Conservation (phyloP, 2,113 vertebrate genomes). For the Condylura cristata region DNA sequence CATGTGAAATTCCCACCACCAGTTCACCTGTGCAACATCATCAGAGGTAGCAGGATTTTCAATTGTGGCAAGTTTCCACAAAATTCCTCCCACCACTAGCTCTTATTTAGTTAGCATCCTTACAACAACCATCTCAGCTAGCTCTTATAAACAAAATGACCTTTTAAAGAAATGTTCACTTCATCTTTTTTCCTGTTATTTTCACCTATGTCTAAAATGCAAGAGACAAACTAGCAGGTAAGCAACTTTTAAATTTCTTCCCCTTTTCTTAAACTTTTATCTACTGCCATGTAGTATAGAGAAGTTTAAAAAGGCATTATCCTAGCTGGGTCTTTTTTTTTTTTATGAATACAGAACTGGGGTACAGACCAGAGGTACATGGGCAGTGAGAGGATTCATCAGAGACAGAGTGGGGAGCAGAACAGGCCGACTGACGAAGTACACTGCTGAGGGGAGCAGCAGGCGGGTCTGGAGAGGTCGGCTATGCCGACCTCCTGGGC, state of each 20-base stretch:
- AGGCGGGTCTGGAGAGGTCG: too few species aligned
- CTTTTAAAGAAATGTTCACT: constrained; percentile 28
- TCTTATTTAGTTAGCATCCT: not conserved
- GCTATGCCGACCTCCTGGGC: too few species aligned
- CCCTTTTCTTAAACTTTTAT: constrained; percentile 35
- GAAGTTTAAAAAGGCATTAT: not conserved
- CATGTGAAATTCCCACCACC: too few species aligned
- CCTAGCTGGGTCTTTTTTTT: not conserved
- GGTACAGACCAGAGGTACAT: too few species aligned
- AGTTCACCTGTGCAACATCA: too few species aligned
- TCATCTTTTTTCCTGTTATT: not conserved
- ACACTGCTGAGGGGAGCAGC: too few species aligned
- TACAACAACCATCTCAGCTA: not conserved
- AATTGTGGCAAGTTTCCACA: not conserved
- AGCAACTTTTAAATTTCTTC: constrained; percentile 25
- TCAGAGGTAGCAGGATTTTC: not conserved
- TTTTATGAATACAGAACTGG: too few species aligned
- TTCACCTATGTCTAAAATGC: constrained; percentile 1
- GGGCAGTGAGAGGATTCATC: too few species aligned
- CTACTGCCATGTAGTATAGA: not conserved
- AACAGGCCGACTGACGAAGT: too few species aligned
- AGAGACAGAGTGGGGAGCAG: too few species aligned
- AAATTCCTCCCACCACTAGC: not conserved
- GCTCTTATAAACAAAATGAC: not conserved
- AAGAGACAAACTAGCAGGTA: not conserved